A percentile compares a stretch with the other conserved stretches of the same genome.
phyloP scores from a whole-genome alignment of 2,797 vertebrate genomes.

The Crocidura indochinensis region DNA sequence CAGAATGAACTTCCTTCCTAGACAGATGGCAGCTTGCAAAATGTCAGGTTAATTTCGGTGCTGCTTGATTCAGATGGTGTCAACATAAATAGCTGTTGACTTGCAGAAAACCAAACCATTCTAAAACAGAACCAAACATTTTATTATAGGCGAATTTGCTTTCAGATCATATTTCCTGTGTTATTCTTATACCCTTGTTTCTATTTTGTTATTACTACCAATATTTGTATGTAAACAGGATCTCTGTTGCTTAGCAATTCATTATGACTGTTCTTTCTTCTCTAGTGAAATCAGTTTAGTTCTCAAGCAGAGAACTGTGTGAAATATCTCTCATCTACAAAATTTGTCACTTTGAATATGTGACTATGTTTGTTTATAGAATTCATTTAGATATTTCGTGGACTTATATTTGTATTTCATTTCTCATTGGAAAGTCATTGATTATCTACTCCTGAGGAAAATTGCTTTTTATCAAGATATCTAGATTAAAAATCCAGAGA shows the following conservation, averaged over 20 bases:
- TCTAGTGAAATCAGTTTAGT: conserved; percentile 57
- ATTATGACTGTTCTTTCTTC: conserved; percentile 65
- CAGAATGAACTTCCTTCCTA: conserved; percentile 66
- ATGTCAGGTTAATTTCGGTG: conserved; percentile 48
- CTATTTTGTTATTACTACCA: conserved; percentile 73
- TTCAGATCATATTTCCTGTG: conserved; percentile 77
- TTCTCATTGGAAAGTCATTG: neutral
- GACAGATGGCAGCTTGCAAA: conserved; percentile 55
- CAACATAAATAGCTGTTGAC: conserved; percentile 73
- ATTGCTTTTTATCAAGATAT: neutral
- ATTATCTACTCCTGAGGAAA: neutral
- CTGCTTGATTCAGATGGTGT: conserved; percentile 61
- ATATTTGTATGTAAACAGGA: conserved; percentile 82
- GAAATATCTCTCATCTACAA: conserved; percentile 27
- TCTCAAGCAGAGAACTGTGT: conserved; percentile 25
- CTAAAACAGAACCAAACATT: conserved; percentile 71
- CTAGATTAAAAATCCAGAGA: neutral
- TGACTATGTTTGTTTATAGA: conserved; percentile 55
- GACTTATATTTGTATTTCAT: neutral
- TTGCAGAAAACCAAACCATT: conserved; percentile 59
- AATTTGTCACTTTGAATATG: conserved; percentile 37
- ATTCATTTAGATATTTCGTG: neutral
- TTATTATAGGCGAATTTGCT: conserved; percentile 64
- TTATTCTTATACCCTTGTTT: conserved; percentile 56
- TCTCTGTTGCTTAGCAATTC: conserved; percentile 76